Percentiles rank a stretch among this genome's conserved stretches.
Conservation (phyloP, 2,797 vertebrate species). For the Calcarius lapponicus region DNA sequence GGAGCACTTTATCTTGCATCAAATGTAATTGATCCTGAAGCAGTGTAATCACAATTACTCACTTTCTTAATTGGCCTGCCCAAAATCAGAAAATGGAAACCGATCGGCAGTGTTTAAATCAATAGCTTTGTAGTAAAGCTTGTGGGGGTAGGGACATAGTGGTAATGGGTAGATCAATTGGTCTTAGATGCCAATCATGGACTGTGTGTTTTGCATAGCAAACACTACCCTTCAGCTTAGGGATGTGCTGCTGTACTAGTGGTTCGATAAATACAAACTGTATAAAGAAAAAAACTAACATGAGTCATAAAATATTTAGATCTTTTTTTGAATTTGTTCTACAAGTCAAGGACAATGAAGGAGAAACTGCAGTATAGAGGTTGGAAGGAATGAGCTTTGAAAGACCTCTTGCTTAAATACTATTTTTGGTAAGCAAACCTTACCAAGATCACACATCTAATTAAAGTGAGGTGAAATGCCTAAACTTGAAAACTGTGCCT, state of each 20-base stretch:
- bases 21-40: constrained; percentile 91
- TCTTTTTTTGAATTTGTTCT: background rate
- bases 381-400: background rate
- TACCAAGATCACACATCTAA: constrained; percentile 11
- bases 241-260: constrained; percentile 47
- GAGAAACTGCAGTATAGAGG: background rate
- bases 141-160: constrained; percentile 82
- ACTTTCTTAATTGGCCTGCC: constrained; percentile 92
- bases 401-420: background rate
- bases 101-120: constrained; percentile 88
- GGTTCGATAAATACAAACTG: constrained; percentile 59
- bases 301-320: constrained; percentile 38
- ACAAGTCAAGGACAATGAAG: background rate
- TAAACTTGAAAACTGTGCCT: background rate
- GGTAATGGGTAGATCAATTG: constrained; percentile 88
- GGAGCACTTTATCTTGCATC: constrained; percentile 84
- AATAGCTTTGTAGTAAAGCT: constrained; percentile 91
- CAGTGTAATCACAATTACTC: constrained; percentile 96
- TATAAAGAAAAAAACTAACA: background rate
- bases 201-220: constrained; percentile 83
- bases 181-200: constrained; percentile 84
- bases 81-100: constrained; percentile 92
- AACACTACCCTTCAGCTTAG: constrained; percentile 72
- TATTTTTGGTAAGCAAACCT: constrained; percentile 15
- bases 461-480: background rate